Conservation (phyloP, 2,888 invertebrate species). For the Pelosia muscerda region DNA sequence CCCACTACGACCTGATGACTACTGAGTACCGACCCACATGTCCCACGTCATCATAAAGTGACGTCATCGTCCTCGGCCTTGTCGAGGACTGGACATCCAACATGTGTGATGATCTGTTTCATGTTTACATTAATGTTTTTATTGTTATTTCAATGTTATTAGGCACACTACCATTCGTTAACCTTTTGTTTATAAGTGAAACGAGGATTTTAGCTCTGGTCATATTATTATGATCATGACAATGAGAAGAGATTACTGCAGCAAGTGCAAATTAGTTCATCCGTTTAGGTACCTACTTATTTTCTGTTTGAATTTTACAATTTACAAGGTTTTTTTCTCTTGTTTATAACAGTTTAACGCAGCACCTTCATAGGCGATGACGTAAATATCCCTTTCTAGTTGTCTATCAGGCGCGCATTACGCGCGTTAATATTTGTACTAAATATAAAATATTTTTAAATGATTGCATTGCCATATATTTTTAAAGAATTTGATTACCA, state of each 20-base stretch:
- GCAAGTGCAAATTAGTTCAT: not conserved
- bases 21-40: constrained; percentile 68
- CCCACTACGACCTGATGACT: constrained; percentile 34
- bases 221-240: not conserved
- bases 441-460: not conserved
- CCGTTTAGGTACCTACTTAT: not conserved
- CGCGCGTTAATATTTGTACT: not conserved
- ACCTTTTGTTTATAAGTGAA: not conserved
- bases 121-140: constrained; percentile 60
- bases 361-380: constrained; percentile 32
- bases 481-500: not conserved
- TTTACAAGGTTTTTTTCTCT: not conserved
- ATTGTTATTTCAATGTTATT: constrained; percentile 4
- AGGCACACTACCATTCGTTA: not conserved
- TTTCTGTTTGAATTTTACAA: not conserved
- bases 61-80: constrained; percentile 78
- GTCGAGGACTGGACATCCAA: constrained; percentile 67
- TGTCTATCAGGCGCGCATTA: constrained; percentile 16
- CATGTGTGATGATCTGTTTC: constrained; percentile 67
- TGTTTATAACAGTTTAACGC: constrained; percentile 8
- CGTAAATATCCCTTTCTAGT: constrained; percentile 38
- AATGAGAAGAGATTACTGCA: not conserved
- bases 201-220: not conserved
- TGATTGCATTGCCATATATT: not conserved
- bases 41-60: constrained; percentile 74